A percentile compares a stretch with the other conserved stretches of the same genome.
phyloP scores from a whole-genome alignment of 2,888 invertebrate genomes.

The Cheilosia impressa region DNA sequence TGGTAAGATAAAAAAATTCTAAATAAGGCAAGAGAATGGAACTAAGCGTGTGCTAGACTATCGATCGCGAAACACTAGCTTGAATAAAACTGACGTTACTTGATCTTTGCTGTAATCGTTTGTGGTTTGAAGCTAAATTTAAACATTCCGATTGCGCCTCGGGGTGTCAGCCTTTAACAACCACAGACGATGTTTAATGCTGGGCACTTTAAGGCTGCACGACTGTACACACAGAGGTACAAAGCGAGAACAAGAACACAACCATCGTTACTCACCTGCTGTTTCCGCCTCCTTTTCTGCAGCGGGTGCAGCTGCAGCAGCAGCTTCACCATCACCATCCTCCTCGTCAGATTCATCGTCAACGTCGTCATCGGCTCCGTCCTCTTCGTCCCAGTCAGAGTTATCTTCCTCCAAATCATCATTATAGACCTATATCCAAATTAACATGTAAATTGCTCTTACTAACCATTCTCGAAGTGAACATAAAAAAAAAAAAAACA shows the following conservation, averaged over 20 bases:
- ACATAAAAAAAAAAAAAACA: slow-evolving; percentile 16
- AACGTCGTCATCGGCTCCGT: slow-evolving; percentile 85
- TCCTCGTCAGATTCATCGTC: slow-evolving; percentile 86
- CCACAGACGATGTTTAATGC: no score
- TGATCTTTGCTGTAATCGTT: no score
- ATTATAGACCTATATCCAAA: slow-evolving; percentile 82
- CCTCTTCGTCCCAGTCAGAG: slow-evolving; percentile 87
- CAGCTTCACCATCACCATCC: slow-evolving; percentile 83
- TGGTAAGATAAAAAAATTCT: neutral
- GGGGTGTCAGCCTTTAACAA: no score
- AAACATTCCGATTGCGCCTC: no score
- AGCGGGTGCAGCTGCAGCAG: slow-evolving; percentile 76
- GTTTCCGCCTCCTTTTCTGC: slow-evolving; percentile 76
- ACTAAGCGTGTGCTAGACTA: no score
- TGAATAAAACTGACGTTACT: no score
- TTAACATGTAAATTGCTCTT: neutral
- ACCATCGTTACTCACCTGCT: slow-evolving; percentile 75
- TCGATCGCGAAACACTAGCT: no score
- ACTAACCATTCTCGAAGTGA: slow-evolving; percentile 10
- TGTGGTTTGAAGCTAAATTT: no score
- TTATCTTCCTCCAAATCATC: slow-evolving; percentile 86
- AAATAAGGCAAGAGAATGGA: no score
- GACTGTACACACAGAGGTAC: no score
- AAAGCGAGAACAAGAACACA: neutral
- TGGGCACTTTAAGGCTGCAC: no score